phyloP scores from a whole-genome alignment of 2,888 invertebrate genomes.

The Aphidius colemani region DNA sequence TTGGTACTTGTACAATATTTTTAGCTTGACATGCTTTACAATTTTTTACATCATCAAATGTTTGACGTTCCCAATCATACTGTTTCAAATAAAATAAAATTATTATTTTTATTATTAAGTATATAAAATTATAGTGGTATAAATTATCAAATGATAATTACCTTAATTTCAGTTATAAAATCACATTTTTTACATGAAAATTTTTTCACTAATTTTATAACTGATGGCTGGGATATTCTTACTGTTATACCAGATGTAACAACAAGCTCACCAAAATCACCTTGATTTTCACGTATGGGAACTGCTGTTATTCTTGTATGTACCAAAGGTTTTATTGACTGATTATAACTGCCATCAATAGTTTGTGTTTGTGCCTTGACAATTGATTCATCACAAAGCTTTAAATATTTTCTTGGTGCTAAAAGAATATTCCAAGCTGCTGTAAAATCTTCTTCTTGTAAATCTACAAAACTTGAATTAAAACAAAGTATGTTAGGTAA shows the following conservation, averaged over 20 bases:
- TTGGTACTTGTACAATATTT: conserved; percentile 59
- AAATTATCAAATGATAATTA: conserved; percentile 39
- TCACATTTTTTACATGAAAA: conserved; percentile 81
- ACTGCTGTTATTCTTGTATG: conserved; percentile 50
- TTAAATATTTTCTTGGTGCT: conserved; percentile 67
- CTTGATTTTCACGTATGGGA: conserved; percentile 67
- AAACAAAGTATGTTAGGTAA: background rate
- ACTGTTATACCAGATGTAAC: conserved; percentile 73
- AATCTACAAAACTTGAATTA: conserved; percentile 69
- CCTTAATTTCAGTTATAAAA: conserved; percentile 68
- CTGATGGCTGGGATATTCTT: conserved; percentile 73
- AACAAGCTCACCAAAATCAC: conserved; percentile 51
- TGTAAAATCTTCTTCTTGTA: conserved; percentile 72
- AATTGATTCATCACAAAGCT: conserved; percentile 68
- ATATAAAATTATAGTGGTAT: background rate
- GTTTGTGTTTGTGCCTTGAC: conserved; percentile 68
- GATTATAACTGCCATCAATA: conserved; percentile 50
- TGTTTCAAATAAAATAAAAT: conserved; percentile 45
- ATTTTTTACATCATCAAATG: conserved; percentile 46
- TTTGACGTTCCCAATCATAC: conserved; percentile 54
- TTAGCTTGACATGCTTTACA: conserved; percentile 49
- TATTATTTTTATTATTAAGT: too few relatives aligned
- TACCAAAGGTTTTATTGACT: conserved; percentile 62
- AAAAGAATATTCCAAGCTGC: conserved; percentile 72
- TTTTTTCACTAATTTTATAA: conserved; percentile 76